Evolutionary conservation across 2,113 vertebrate genomes (phyloP).

Genomic region (Irena cyanogastra): DNA sequence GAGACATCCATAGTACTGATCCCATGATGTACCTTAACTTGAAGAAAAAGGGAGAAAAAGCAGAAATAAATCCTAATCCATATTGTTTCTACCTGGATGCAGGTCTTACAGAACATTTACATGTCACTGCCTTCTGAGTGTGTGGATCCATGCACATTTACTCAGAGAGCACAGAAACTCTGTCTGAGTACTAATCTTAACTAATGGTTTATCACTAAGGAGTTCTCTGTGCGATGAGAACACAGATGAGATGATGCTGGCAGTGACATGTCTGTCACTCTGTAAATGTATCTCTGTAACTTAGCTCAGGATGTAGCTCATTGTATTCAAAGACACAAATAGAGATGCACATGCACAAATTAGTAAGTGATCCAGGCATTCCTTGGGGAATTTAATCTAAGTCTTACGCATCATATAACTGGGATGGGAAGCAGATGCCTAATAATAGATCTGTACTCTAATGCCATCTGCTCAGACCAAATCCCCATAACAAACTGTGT

Average conservation of each 20-base stretch:
- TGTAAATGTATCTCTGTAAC: neutral
- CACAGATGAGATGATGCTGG: neutral
- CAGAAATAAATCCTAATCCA: neutral
- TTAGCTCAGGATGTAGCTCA: neutral
- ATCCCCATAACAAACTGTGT: slow-evolving; percentile 3
- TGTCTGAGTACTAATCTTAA: neutral
- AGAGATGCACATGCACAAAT: neutral
- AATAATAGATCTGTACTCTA: slow-evolving; percentile 55
- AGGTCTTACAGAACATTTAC: neutral
- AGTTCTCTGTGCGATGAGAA: neutral
- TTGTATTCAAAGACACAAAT: neutral
- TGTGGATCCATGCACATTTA: neutral
- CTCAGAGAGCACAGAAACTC: neutral
- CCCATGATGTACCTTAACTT: neutral
- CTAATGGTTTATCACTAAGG: neutral
- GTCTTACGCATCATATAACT: neutral
- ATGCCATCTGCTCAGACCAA: slow-evolving; percentile 40
- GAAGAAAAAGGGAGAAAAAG: neutral
- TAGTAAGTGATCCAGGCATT: neutral
- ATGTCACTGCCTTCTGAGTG: neutral
- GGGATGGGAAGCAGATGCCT: slow-evolving; percentile 49
- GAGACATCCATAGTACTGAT: neutral
- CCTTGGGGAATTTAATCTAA: slow-evolving; percentile 26
- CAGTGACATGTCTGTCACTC: neutral
- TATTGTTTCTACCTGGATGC: neutral